Evolutionary conservation across 2,888 invertebrate genomes (phyloP).

Genomic region (Spatulosminthurus flaviceps): DNA sequence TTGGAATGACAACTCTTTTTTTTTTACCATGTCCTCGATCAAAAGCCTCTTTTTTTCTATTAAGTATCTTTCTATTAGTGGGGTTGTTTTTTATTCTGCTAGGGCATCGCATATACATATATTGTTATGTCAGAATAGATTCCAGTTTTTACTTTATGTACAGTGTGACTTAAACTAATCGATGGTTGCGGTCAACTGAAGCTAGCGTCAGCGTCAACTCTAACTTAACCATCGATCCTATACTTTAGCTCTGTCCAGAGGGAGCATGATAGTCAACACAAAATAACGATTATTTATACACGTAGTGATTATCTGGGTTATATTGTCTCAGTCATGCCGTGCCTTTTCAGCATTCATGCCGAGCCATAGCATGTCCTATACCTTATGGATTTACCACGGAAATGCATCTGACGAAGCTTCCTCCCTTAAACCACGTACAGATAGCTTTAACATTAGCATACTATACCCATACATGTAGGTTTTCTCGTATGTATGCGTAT

Average conservation of each 20-base stretch:
- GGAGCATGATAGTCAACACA: constrained; percentile 16
- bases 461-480: too few relatives aligned
- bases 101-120: too few relatives aligned
- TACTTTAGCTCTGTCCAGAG: not conserved
- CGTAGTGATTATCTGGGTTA: constrained; percentile 12
- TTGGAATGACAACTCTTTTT: not conserved
- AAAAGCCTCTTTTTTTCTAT: not conserved
- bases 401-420: too few relatives aligned
- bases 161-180: constrained; percentile 44
- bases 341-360: not conserved
- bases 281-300: constrained; percentile 25
- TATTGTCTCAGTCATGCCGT: not conserved
- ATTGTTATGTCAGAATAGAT: too few relatives aligned
- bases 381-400: too few relatives aligned
- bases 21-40: not conserved
- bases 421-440: too few relatives aligned
- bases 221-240: constrained; percentile 27
- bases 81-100: not conserved
- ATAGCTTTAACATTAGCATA: too few relatives aligned
- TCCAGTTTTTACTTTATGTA: not conserved
- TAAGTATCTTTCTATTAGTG: not conserved
- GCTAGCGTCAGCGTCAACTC: constrained; percentile 41
- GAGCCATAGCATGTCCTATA: too few relatives aligned
- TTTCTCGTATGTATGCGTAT: too few relatives aligned
- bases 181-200: constrained; percentile 47